Conservation (phyloP, 2,113 vertebrate species). For the Ornithorhynchus anatinus region DNA sequence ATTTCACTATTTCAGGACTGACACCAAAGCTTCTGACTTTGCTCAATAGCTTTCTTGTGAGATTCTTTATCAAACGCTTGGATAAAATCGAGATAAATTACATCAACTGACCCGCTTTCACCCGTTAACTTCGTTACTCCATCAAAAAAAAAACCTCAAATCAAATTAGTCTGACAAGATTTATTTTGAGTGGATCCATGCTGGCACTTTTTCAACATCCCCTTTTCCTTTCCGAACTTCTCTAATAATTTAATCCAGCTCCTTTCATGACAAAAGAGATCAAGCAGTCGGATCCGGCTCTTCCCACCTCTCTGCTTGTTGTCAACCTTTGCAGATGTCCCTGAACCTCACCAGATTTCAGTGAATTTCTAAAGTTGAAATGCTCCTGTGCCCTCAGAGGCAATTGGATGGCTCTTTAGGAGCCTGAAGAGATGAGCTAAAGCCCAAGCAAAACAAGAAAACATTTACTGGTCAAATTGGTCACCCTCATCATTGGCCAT, state of each 20-base stretch:
- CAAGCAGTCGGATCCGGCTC: background rate
- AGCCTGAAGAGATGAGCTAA: no score
- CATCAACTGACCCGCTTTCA: background rate
- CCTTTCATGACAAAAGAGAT: background rate
- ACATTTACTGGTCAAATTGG: no score
- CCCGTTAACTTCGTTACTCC: background rate
- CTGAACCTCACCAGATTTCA: background rate
- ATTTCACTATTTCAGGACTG: background rate
- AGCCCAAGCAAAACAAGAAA: no score
- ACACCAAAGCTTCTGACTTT: background rate
- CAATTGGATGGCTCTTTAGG: no score
- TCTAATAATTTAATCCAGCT: background rate
- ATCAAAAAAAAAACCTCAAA: background rate
- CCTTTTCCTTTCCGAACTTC: background rate
- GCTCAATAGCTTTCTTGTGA: background rate
- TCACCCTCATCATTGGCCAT: no score
- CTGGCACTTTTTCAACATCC: background rate
- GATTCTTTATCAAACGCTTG: background rate
- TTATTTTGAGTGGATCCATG: background rate
- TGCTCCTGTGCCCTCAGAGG: no score
- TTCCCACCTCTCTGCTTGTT: background rate
- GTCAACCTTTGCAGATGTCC: background rate
- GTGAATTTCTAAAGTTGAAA: no score
- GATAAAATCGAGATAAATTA: background rate
- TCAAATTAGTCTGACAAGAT: background rate